Conservation (phyloP, 2,797 vertebrate species). For the Sebastes oblongus region DNA sequence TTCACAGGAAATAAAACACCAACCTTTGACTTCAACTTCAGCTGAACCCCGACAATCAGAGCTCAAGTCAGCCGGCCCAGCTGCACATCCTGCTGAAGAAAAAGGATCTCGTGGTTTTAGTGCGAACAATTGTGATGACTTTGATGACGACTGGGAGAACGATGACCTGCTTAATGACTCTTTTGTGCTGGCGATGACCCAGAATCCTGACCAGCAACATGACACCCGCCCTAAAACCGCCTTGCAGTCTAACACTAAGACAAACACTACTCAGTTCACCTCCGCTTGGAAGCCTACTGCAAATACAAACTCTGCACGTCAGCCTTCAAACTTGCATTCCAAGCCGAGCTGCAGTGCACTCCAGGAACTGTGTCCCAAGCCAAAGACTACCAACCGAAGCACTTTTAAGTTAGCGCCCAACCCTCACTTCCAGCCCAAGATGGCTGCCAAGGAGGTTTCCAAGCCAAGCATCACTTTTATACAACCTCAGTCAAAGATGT, state of each 20-base stretch:
- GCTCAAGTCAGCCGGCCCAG: not conserved
- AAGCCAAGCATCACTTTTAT: conserved; percentile 44
- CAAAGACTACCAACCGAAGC: conserved; percentile 68
- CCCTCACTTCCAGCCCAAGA: conserved; percentile 56
- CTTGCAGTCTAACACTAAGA: conserved; percentile 23
- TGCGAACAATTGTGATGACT: conserved; percentile 65
- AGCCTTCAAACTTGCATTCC: not conserved
- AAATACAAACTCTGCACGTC: conserved; percentile 7
- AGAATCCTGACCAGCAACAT: conserved; percentile 76
- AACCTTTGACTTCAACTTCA: not conserved
- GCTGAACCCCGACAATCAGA: not conserved
- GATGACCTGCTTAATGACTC: conserved; percentile 88
- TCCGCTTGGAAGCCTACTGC: conserved; percentile 20
- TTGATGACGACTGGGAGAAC: conserved; percentile 91
- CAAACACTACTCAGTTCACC: conserved; percentile 6
- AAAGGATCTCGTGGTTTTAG: not conserved
- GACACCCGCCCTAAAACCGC: conserved; percentile 20
- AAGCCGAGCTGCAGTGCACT: conserved; percentile 48
- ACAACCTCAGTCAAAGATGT: conserved; percentile 26
- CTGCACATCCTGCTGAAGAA: conserved; percentile 5
- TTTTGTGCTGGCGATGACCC: conserved; percentile 84
- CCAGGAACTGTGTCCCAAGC: conserved; percentile 64
- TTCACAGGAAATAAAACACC: conserved; percentile 60
- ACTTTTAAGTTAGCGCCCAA: conserved; percentile 71
- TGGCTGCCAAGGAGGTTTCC: conserved; percentile 44